Evolutionary conservation across 2,888 invertebrate species (phyloP), one percentile per base, ranked within the genome.

Genomic region (Drosophila rellima): DNA sequence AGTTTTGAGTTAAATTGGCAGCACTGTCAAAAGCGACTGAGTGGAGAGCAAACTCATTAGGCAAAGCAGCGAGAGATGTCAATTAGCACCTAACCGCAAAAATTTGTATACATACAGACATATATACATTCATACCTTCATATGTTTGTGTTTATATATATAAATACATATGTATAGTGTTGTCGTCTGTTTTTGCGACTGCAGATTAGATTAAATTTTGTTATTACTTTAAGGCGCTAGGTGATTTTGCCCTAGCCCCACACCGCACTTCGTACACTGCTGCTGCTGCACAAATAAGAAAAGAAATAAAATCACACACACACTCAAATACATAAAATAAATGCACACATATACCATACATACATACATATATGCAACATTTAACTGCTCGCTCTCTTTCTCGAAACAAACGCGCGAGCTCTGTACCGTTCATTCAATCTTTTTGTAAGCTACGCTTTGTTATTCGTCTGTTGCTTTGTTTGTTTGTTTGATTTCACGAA

Each of bases 141-240:
- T n/a, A n/a, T n/a, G n/a, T n/a, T n/a, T n/a, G n/a, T 51, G 37
- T 23, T 15, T 15, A 17, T 17, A 31, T n/a, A 11, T 23, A 45
- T 13, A 23, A 8, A 45, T 29, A 37, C 35, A 47, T 29, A 18
- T 48, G 40, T 45, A 56, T 42, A 35, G 44, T 63, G 56, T 47
- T 73, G 80, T 52, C 57, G 61, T 73, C 56, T 68, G 54, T 64
- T 70, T 72, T 64, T 67, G 88, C 83, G 77, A 79, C 77, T 71
- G 68, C 85, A 88, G 83, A 88, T 83, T 86, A 83, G 83, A 83
- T 83, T 83, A 86, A 82, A 80, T 80, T 76, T 74, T 77, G 74
- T 83, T 82, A 72, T 82, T 86, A 82, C 88, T 88, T 79, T 51
- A 88, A 88, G 74, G 70, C 82, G 76, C 60, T 75, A 52, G 57